Percentiles rank a stretch among this genome's conserved stretches.
These are phyloP conservation scores for Platysteira castanea DNA, from an alignment of 2,113 vertebrate genomes.

Conservation along the genomic window DNA sequence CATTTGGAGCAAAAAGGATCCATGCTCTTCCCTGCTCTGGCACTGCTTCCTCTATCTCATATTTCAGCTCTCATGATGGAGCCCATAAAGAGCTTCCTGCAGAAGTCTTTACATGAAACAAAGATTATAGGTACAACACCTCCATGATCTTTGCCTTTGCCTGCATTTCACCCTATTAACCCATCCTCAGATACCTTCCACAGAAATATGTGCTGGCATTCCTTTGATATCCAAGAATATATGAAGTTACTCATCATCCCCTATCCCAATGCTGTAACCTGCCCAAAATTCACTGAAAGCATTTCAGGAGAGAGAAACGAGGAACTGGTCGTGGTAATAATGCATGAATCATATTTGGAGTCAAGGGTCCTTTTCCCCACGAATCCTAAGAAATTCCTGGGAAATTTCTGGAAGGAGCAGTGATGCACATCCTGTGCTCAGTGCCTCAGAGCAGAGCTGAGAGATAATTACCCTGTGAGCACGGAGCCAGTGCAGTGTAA, in stretches of 20 bases:
- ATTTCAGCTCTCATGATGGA: not conserved
- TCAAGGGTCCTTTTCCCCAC: not conserved
- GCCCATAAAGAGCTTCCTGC: not conserved
- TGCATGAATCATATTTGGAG: not conserved
- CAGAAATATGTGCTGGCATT: not conserved
- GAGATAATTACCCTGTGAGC: slow-evolving; percentile 29
- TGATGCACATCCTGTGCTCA: not conserved
- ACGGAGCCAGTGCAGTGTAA: not conserved
- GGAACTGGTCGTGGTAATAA: not conserved
- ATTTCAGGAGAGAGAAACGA: not conserved
- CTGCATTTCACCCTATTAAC: not conserved
- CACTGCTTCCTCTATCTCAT: not conserved
- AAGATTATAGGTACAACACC: not conserved
- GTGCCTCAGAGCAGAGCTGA: not conserved
- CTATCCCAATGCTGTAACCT: not conserved
- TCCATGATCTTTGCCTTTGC: not conserved
- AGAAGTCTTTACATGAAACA: not conserved
- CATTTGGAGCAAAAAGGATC: not conserved
- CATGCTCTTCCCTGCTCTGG: not conserved
- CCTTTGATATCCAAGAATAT: not conserved
- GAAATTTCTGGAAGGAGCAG: not conserved
- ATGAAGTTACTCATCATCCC: not conserved
- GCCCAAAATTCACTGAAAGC: not conserved
- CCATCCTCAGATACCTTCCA: not conserved
- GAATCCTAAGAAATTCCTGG: not conserved